A percentile compares a stretch with the other conserved stretches of the same genome.
Evolutionary conservation across 1,140 invertebrate species (phyloP).

Genomic region (Camponotus floridanus): DNA sequence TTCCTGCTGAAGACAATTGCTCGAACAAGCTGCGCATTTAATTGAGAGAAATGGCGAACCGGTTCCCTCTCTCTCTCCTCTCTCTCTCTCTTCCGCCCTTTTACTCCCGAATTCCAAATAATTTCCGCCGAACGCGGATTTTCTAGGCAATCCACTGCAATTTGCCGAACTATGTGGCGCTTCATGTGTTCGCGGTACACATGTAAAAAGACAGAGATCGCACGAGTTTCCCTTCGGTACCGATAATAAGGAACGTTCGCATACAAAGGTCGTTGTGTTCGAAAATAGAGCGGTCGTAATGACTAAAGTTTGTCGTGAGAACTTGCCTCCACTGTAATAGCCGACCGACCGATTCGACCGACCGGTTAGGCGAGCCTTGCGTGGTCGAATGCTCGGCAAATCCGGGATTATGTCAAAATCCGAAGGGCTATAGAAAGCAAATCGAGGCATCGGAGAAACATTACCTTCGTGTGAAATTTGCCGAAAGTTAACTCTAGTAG

Average conservation of each 20-base stretch:
- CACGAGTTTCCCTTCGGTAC: background rate
- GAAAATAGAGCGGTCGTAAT: conserved; percentile 58
- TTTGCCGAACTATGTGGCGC: conserved; percentile 28
- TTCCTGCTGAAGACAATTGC: conserved; percentile 6
- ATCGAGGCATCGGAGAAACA: conserved; percentile 12
- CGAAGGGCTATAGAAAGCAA: conserved; percentile 48
- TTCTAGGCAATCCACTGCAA: conserved; percentile 23
- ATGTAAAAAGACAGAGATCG: conserved; percentile 26
- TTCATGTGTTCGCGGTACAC: conserved; percentile 2
- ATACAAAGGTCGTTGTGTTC: conserved; percentile 27
- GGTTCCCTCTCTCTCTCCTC: too few relatives aligned
- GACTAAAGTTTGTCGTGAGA: conserved; percentile 55
- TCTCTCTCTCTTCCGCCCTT: background rate
- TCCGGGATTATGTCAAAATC: conserved; percentile 35
- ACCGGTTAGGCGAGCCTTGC: background rate
- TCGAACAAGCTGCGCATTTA: conserved; percentile 19
- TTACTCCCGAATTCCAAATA: conserved; percentile 27
- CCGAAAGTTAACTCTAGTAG: conserved; percentile 11
- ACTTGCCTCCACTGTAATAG: conserved; percentile 1
- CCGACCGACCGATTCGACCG: background rate
- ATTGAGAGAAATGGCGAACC: conserved; percentile 23
- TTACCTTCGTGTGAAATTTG: conserved; percentile 10
- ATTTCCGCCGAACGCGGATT: conserved; percentile 29
- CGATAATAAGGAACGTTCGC: conserved; percentile 40
- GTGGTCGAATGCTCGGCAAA: conserved; percentile 28